A percentile compares a stretch with the other conserved stretches of the same genome.
phyloP scores from a whole-genome alignment of 2,888 invertebrate species.

The Fragum sueziense region DNA sequence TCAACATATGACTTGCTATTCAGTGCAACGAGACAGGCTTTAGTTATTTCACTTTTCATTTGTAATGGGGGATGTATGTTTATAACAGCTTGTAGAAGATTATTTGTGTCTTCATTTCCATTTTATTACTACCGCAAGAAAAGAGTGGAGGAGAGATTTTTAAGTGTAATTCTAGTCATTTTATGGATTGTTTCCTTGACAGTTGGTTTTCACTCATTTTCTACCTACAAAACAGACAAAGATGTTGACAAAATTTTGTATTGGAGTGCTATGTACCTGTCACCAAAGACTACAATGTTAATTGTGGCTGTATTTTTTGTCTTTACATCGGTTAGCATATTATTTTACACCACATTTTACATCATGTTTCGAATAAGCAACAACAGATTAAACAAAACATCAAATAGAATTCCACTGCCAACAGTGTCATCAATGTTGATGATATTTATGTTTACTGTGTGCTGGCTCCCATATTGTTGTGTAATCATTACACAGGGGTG shows the following conservation, averaged over 20 bases:
- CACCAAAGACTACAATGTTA: neutral
- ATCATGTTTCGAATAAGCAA: neutral
- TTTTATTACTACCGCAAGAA: neutral
- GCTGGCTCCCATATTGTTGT: conserved; percentile 8
- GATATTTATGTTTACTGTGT: neutral
- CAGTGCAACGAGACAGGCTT: conserved; percentile 2
- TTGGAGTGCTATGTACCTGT: conserved; percentile 1
- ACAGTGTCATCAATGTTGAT: neutral
- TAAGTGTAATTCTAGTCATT: neutral
- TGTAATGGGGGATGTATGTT: neutral
- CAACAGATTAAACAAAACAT: neutral
- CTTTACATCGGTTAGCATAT: neutral
- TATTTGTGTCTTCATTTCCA: conserved; percentile 2
- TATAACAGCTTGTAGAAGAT: neutral
- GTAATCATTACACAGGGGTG: neutral
- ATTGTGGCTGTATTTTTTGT: neutral
- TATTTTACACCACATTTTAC: neutral
- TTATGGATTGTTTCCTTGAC: neutral
- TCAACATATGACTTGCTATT: neutral
- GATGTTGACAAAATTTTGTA: neutral
- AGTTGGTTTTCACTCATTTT: conserved; percentile 1
- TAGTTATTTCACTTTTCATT: neutral
- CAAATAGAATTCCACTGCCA: neutral
- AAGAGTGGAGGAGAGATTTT: neutral
- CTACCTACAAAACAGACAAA: neutral